A percentile compares a stretch with the other conserved stretches of the same genome.
Conservation (phyloP, 2,113 vertebrate species). For the Dendropsophus ebraccatus region DNA sequence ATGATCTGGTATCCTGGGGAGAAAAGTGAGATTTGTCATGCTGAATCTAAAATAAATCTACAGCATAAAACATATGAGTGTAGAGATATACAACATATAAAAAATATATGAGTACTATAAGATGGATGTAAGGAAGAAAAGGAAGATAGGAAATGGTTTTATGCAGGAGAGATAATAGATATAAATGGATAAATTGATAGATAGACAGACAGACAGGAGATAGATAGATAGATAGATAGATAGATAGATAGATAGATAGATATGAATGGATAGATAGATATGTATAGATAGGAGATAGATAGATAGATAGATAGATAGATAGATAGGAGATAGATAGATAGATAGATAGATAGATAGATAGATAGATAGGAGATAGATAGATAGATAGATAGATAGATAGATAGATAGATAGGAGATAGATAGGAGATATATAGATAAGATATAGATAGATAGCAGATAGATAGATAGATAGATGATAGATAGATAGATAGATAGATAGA, state of each 20-base stretch:
- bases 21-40: background rate
- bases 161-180: too few species aligned
- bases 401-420: background rate
- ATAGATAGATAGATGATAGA: background rate
- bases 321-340: too few species aligned
- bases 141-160: too few species aligned
- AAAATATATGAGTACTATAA: background rate
- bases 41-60: background rate
- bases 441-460: background rate
- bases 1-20: background rate
- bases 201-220: background rate
- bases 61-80: background rate
- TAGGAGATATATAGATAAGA: too few species aligned
- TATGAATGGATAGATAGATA: too few species aligned
- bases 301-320: too few species aligned
- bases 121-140: too few species aligned
- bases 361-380: background rate
- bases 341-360: background rate
- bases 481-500: background rate
- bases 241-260: too few species aligned
- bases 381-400: background rate
- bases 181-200: too few species aligned
- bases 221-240: background rate
- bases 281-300: too few species aligned
- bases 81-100: too few species aligned